phyloP scores from a whole-genome alignment of 2,113 vertebrate genomes.

The Lagenorhynchus albirostris region DNA sequence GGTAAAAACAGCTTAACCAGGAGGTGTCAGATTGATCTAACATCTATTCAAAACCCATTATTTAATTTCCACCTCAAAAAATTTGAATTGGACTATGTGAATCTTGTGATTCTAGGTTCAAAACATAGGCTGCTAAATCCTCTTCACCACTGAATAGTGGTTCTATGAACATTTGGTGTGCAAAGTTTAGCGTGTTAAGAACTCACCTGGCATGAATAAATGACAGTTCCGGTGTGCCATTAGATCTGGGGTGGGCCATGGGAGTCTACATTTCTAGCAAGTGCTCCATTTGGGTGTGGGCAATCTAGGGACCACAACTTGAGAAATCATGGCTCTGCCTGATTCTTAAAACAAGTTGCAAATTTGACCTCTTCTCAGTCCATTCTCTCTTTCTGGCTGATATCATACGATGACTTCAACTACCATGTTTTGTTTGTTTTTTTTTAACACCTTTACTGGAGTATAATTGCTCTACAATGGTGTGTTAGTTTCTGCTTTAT shows the following conservation, averaged over 20 bases:
- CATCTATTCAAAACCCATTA: constrained; percentile 13
- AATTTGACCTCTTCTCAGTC: background rate
- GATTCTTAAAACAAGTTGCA: background rate
- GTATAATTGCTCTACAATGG: too few relatives aligned
- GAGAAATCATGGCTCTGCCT: background rate
- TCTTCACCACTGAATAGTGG: background rate
- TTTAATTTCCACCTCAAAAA: constrained; percentile 21
- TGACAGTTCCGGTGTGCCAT: too few relatives aligned
- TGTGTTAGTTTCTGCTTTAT: too few relatives aligned
- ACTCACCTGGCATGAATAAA: background rate
- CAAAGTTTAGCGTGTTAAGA: background rate
- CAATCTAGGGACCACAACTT: background rate
- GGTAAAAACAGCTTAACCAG: constrained; percentile 1
- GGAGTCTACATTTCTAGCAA: background rate
- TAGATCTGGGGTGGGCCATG: background rate
- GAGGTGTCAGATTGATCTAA: constrained; percentile 36
- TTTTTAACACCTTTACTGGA: too few relatives aligned
- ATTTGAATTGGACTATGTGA: constrained; percentile 14
- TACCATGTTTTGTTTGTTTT: too few relatives aligned
- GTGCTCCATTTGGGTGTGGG: background rate
- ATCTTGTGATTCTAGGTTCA: background rate
- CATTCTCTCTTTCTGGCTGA: too few relatives aligned
- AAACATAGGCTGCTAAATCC: background rate
- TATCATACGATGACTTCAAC: too few relatives aligned
- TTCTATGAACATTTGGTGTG: background rate